phyloP scores from a whole-genome alignment of 2,797 vertebrate genomes.

The Sebastes diaconus region DNA sequence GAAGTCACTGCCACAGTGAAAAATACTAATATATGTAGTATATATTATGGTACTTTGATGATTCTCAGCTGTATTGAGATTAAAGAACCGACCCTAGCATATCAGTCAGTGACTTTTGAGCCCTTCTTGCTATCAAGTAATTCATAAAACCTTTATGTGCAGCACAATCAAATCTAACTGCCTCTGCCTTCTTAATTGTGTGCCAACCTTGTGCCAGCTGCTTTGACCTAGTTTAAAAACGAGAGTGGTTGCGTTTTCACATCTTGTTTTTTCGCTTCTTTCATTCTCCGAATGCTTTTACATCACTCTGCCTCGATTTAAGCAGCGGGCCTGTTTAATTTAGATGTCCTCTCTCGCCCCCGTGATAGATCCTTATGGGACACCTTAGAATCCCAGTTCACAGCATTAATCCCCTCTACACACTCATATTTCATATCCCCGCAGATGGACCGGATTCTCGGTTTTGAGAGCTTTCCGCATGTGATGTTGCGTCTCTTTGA shows the following conservation, averaged over 20 bases:
- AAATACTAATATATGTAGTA: neutral
- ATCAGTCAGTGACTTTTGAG: neutral
- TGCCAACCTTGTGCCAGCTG: constrained; percentile 24
- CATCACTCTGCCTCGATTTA: neutral
- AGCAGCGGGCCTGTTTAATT: constrained; percentile 28
- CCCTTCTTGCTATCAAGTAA: neutral
- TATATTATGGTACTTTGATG: neutral
- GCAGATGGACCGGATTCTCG: constrained; percentile 25
- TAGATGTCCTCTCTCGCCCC: constrained; percentile 21
- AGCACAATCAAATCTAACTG: constrained; percentile 2
- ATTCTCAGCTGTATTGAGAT: neutral
- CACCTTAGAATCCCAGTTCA: constrained; percentile 23
- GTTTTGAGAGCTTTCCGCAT: constrained; percentile 20
- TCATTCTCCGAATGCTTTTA: constrained; percentile 26
- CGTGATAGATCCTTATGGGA: constrained; percentile 30
- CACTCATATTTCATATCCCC: constrained; percentile 39
- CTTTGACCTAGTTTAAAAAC: constrained; percentile 53
- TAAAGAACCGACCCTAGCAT: neutral
- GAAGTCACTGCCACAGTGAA: neutral
- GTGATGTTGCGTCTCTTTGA: constrained; percentile 30
- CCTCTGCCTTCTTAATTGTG: constrained; percentile 18
- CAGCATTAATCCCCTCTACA: constrained; percentile 38
- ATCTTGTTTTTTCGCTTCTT: constrained; percentile 10
- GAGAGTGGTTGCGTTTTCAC: constrained; percentile 31
- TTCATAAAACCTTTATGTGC: neutral